These are phyloP conservation scores for Arothron firmamentum DNA, from an alignment of 2,113 vertebrate species.

Conservation along the genomic window DNA sequence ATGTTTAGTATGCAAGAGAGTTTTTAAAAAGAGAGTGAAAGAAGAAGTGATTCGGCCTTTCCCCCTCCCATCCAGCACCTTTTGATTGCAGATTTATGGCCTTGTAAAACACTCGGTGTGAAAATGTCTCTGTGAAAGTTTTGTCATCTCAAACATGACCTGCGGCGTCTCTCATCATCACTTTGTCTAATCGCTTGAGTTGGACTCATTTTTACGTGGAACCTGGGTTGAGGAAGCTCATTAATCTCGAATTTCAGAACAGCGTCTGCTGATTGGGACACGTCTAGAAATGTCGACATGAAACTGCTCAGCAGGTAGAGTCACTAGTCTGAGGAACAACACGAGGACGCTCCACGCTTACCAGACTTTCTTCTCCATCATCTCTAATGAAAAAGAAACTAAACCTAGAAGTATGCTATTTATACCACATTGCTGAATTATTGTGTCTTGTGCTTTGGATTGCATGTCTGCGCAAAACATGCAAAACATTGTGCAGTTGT, in stretches of 20 bases:
- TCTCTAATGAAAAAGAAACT: conserved; percentile 34
- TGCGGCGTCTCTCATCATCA: background rate
- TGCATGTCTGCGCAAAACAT: conserved; percentile 65
- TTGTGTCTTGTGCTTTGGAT: conserved; percentile 62
- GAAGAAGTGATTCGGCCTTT: conserved; percentile 29
- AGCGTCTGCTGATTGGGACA: background rate
- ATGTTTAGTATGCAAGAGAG: conserved; percentile 60
- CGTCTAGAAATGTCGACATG: conserved; percentile 13
- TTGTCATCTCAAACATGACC: background rate
- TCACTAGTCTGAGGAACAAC: conserved; percentile 24
- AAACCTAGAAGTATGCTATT: conserved; percentile 61
- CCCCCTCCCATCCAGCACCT: conserved; percentile 17
- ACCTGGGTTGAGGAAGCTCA: background rate
- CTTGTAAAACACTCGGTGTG: conserved; percentile 47
- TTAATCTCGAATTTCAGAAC: too few species aligned
- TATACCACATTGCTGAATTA: conserved; percentile 59
- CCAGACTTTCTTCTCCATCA: conserved; percentile 17
- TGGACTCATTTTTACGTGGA: background rate
- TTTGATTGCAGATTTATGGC: conserved; percentile 48
- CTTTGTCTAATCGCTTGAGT: too few species aligned
- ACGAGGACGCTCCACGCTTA: conserved; percentile 16
- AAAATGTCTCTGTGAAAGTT: conserved; percentile 17
- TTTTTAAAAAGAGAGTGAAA: conserved; percentile 37
- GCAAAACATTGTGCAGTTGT: conserved; percentile 50
- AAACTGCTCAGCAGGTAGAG: conserved; percentile 25